Base-by-base conservation (phyloP, 2,888 invertebrate species). In the Drosophila cracens region DNA sequence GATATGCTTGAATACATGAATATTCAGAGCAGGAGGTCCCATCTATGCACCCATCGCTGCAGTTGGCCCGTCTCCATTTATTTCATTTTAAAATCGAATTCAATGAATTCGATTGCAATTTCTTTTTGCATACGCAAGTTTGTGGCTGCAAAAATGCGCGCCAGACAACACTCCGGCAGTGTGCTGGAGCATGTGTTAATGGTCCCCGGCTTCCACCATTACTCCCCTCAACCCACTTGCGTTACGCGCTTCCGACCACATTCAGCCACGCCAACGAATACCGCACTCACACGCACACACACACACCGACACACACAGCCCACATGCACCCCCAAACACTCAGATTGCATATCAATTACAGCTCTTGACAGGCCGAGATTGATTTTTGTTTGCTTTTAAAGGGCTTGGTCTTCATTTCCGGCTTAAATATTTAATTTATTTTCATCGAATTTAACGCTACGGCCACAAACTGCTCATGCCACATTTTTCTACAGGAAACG, bases 61-160 rank as follows among this genome's bases (percentile, higher is more conserved):
- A 38, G 56, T 66, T 43, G 54, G 54, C 11, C 34, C 60, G 54
- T 54, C 68, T 66, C 74, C 60, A 56, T 81, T 81, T 66, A 82
- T 83, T 83, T 77, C 70, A 61, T 62, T 85, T 85, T 90, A 70
- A 86, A 90, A 90, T 80, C 82, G 87, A 86, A 90, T 90, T 90
- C 89, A 82, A 86, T 88, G 90, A 87, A 86, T 82, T 88, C 78
- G 82, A 90, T 88, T 83, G 78, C 89, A 90, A 80, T 83, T 80
- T 66, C 83, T 78, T 83, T 76, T 79, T 88, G 89, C 89, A 90
- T 88, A 86, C 89, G 78, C 89, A 90, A 88, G 83, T 82, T 86
- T 88, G 87, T 79, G 87, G 89, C 79, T 78, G 71, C 74, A 70
- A 71, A 81, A 78, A 69, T 71, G 62, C 68, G 60, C 66, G 63